These are phyloP conservation scores for Melierax canorus DNA, from an alignment of 2,113 vertebrate genomes.

Conservation along the genomic window DNA sequence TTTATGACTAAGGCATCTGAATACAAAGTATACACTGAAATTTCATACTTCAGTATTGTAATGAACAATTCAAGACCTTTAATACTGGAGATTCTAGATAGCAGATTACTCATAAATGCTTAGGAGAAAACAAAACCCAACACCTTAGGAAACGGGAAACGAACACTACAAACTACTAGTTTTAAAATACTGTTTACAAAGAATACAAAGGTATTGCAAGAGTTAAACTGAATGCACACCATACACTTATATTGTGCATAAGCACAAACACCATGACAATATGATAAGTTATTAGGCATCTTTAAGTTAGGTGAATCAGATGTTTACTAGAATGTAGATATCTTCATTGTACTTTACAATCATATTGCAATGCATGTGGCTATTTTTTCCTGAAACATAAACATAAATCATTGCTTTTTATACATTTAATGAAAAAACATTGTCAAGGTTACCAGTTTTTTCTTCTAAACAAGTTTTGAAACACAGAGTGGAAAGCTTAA, in stretches of 20 bases:
- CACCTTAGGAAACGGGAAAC: not conserved
- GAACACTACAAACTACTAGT: not conserved
- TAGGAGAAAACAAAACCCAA: fast-evolving
- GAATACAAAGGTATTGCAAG: not conserved
- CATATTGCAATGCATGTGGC: not conserved
- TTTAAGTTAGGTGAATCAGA: not conserved
- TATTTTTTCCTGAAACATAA: not conserved
- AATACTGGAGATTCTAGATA: not conserved
- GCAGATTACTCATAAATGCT: not conserved
- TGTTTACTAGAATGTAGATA: not conserved
- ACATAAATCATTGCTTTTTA: not conserved
- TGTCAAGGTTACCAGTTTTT: not conserved
- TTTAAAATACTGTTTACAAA: not conserved
- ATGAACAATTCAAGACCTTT: not conserved
- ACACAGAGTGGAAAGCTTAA: not conserved
- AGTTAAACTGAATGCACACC: not conserved
- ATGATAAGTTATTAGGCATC: not conserved
- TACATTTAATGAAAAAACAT: not conserved
- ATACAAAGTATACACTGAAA: not conserved
- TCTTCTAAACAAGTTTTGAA: not conserved
- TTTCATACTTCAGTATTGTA: not conserved
- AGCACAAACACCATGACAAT: fast-evolving
- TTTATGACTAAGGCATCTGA: not conserved
- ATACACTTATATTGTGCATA: not conserved
- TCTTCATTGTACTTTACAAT: not conserved